Evolutionary conservation across 1,140 invertebrate species (phyloP).

Genomic region (Micrasema longulum): DNA sequence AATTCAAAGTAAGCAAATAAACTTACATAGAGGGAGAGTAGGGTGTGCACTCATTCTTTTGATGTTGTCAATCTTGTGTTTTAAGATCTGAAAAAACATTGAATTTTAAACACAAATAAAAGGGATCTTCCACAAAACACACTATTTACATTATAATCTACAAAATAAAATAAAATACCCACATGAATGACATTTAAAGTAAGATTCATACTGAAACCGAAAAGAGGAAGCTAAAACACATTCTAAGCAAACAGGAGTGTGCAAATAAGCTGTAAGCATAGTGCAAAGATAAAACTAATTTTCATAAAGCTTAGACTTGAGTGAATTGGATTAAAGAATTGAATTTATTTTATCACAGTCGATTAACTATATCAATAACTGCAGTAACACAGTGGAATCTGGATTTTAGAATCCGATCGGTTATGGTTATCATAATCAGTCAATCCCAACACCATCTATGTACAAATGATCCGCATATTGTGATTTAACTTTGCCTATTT

Average conservation of each 20-base stretch:
- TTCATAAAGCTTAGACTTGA: background rate
- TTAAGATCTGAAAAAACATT: constrained; percentile 75
- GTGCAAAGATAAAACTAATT: constrained; percentile 19
- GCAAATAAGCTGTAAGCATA: constrained; percentile 21
- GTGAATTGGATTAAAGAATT: background rate
- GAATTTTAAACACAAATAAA: too few relatives aligned
- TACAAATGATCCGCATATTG: too few relatives aligned
- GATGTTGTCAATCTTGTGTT: constrained; percentile 93
- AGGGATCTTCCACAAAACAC: too few relatives aligned
- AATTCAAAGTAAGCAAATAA: too few relatives aligned
- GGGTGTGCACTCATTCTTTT: constrained; percentile 96
- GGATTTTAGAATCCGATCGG: too few relatives aligned
- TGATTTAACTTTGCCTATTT: too few relatives aligned
- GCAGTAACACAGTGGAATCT: background rate
- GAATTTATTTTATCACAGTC: background rate
- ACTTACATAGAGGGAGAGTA: constrained; percentile 92
- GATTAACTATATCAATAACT: background rate
- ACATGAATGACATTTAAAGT: background rate
- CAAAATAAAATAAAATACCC: background rate
- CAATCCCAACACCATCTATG: too few relatives aligned
- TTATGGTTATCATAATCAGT: too few relatives aligned
- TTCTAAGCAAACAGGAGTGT: constrained; percentile 6
- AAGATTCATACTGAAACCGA: background rate
- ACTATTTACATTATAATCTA: constrained; percentile 10
- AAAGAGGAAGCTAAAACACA: background rate